A percentile compares a stretch with the other conserved stretches of the same genome.
Evolutionary conservation across 2,888 invertebrate species (phyloP).

Genomic region (Icerya purchasi): DNA sequence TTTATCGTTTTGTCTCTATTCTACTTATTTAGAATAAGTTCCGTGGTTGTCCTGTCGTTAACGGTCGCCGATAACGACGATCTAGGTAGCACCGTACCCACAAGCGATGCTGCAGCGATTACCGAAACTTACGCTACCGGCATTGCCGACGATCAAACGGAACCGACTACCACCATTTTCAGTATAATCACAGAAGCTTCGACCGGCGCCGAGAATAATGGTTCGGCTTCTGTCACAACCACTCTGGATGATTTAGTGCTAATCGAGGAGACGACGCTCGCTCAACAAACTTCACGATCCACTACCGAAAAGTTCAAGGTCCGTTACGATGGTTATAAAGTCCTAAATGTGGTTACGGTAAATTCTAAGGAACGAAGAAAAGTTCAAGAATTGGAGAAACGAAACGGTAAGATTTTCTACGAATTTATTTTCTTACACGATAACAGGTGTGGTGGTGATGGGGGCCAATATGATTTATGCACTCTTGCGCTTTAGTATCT

Average conservation of each 20-base stretch:
- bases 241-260: background rate
- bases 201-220: background rate
- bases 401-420: conserved; percentile 30
- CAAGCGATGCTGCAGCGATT: too few relatives aligned
- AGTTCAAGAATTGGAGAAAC: conserved; percentile 32
- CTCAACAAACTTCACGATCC: too few relatives aligned
- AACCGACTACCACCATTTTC: background rate
- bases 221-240: background rate
- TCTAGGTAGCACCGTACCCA: too few relatives aligned
- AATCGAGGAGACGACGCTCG: background rate
- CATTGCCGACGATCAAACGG: background rate
- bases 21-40: too few relatives aligned
- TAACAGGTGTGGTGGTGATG: too few relatives aligned
- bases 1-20: too few relatives aligned
- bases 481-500: too few relatives aligned
- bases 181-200: too few relatives aligned
- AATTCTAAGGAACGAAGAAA: conserved; percentile 31
- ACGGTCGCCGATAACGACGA: too few relatives aligned
- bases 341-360: conserved; percentile 43
- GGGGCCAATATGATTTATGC: too few relatives aligned
- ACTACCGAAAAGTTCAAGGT: conserved; percentile 3
- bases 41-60: too few relatives aligned
- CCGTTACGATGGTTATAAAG: conserved; percentile 57
- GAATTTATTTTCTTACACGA: too few relatives aligned
- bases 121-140: conserved; percentile 1